These are phyloP conservation scores for Xestia c-nigrum DNA, from an alignment of 2,888 invertebrate species.

Conservation along the genomic window DNA sequence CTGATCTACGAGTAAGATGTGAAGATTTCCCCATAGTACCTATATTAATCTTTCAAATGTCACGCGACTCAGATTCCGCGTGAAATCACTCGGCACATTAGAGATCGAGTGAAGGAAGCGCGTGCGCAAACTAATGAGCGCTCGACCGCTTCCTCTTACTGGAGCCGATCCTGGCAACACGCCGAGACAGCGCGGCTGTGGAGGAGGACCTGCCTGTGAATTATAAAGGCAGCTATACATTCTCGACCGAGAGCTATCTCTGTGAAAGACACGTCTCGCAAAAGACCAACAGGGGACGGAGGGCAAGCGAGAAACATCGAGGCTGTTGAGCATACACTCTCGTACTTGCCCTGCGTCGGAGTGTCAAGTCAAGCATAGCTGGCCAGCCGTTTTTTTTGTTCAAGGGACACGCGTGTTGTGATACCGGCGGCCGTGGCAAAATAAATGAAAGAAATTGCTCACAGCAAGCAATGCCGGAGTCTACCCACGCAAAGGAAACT, in stretches of 20 bases:
- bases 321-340: not conserved
- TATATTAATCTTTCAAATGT: constrained; percentile 24
- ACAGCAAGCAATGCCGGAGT: not conserved
- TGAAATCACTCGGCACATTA: constrained; percentile 45
- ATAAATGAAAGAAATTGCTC: not conserved
- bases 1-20: not conserved
- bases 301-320: not conserved
- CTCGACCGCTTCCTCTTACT: constrained; percentile 38
- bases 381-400: not conserved
- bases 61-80: constrained; percentile 21
- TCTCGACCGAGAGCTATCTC: not conserved
- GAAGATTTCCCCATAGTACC: not conserved
- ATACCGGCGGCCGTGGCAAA: not conserved
- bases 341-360: not conserved
- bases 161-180: constrained; percentile 39
- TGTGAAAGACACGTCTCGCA: not conserved
- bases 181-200: constrained; percentile 18
- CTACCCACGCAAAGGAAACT: not conserved
- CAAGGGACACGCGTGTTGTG: not conserved
- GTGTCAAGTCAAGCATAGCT: not conserved
- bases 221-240: not conserved
- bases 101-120: constrained; percentile 26
- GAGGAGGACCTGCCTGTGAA: constrained; percentile 9
- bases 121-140: constrained; percentile 39
- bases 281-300: not conserved